Conservation (phyloP, 2,113 vertebrate species). For the Leucosticte australis region DNA sequence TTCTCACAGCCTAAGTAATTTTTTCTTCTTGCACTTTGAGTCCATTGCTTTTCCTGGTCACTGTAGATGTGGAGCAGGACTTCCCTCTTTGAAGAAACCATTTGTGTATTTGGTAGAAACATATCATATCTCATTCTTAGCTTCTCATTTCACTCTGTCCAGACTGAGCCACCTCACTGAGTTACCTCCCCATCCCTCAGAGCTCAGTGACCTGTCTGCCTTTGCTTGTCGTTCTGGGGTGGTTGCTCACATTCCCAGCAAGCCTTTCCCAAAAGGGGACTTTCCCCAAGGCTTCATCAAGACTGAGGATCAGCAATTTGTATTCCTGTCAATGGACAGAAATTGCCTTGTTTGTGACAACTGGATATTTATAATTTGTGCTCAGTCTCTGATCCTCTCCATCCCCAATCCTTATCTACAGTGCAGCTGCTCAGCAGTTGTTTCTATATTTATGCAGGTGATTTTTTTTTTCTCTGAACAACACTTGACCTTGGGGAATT, state of each 20-base stretch:
- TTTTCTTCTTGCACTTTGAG: not conserved
- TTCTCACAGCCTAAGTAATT: not conserved
- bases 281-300: not conserved
- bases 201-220: not conserved
- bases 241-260: not conserved
- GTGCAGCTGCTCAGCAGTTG: slow-evolving; percentile 16
- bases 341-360: not conserved
- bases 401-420: not conserved
- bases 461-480: not conserved
- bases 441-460: slow-evolving; percentile 32
- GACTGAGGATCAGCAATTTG: not conserved
- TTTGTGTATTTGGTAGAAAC: not conserved
- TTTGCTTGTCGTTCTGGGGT: not conserved
- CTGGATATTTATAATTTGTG: not conserved
- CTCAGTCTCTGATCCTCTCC: not conserved
- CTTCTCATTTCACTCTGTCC: not conserved
- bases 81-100: not conserved
- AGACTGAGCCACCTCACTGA: not conserved
- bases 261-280: not conserved
- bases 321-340: not conserved
- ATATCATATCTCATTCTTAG: not conserved
- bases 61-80: not conserved
- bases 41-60: not conserved
- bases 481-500: slow-evolving; percentile 7
- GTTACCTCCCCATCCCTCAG: not conserved